These are phyloP conservation scores for Tromatobia lineatoria DNA, from an alignment of 2,888 invertebrate species.

Conservation along the genomic window DNA sequence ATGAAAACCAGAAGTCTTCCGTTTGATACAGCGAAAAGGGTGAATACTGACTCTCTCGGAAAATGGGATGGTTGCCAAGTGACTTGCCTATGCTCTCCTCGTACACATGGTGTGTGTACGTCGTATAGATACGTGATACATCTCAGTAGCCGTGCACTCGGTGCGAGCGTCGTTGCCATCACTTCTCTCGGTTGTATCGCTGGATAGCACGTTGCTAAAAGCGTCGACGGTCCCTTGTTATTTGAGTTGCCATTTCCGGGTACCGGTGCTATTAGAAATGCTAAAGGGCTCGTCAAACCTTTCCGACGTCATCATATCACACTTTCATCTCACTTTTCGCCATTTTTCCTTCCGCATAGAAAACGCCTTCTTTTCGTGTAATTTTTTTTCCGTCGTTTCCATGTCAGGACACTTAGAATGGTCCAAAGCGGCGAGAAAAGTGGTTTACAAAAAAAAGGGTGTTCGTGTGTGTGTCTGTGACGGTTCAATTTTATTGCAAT, in stretches of 20 bases:
- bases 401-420: too few relatives aligned
- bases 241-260: conserved; percentile 61
- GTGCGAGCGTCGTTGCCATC: conserved; percentile 34
- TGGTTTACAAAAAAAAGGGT: too few relatives aligned
- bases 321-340: neutral
- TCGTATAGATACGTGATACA: conserved; percentile 17
- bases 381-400: too few relatives aligned
- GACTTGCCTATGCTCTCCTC: conserved; percentile 38
- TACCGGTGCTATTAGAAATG: conserved; percentile 42
- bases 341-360: too few relatives aligned
- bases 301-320: neutral
- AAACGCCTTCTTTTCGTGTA: too few relatives aligned
- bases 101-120: conserved; percentile 15
- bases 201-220: conserved; percentile 56
- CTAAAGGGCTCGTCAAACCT: conserved; percentile 46
- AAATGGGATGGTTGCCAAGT: conserved; percentile 58
- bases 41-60: conserved; percentile 29
- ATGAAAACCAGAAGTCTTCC: neutral
- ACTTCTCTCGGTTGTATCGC: conserved; percentile 24
- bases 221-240: conserved; percentile 56
- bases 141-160: conserved; percentile 20
- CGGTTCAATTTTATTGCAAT: too few relatives aligned
- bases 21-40: conserved; percentile 33
- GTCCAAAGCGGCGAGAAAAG: too few relatives aligned
- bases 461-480: too few relatives aligned